Evolutionary conservation across 2,113 vertebrate species (phyloP), one percentile per base, ranked within the genome.

Genomic region (Ploceus nigricollis): DNA sequence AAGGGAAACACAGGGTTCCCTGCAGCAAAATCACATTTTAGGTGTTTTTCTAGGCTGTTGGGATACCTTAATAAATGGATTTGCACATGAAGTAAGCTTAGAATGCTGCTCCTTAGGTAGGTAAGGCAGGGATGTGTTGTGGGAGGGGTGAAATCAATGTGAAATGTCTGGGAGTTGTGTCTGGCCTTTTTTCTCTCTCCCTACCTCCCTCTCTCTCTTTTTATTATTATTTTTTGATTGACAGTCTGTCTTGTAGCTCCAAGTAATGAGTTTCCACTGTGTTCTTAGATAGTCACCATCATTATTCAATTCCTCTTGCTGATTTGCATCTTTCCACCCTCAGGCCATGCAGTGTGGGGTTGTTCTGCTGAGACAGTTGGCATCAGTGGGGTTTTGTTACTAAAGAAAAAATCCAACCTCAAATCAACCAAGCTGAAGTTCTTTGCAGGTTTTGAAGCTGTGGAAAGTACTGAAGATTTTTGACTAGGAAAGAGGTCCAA

Each of bases 231-330:
- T 91, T 93, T 96, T 86, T 89, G 68, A 82, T 65, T 88, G 90
- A 83, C 92, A 95, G 31, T 42, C 73, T 93, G 72, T 75, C 90
- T 68, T 73, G 18, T 86, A 95, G 88, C 92, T 94, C 70, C 90
- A 87, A 80, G 53, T 76, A 90, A 53, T 57, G 79, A 86, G 60
- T 90, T 92, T 72, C 90, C 79, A 65, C 84, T 82, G 15, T 93
- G 82, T 90, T 90, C 87, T 89, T 56, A 54, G 56, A 21, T 80
- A 91, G 82, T 70, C 81, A 39, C 92, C 82, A 48, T 83, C 88
- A 76, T 96, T 97, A 96, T 93, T 96, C 95, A 96, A 94, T 96
- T 97, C 93, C 95, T 97, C 94, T 96, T 96, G 96, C 95, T 96
- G 94, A 93, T 93, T 93, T 82, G 88, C 87, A 80, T 80, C 90